Base-by-base conservation (phyloP, 92 coral and sea anemone species). In the Diadumene lineata region DNA sequence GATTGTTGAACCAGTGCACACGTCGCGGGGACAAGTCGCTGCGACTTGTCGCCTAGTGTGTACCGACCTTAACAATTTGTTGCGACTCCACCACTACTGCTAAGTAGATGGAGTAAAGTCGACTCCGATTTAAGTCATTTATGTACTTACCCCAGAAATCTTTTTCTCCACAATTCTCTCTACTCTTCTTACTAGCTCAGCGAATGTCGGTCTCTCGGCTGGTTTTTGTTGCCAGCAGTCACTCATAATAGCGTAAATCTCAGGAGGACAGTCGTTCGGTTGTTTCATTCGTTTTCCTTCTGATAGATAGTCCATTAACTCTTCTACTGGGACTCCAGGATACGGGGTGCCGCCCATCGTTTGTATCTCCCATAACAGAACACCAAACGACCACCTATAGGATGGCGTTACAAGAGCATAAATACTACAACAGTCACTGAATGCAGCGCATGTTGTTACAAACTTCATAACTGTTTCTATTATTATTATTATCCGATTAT, bases 331-430 rank as follows among this genome's bases (percentile, higher is more conserved):
- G 23, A 89, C 44, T 16, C 89, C 79, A 23, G 94, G 94, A 32
- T 89, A 89, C 4, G 94, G 94, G 8, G 82, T 81, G 10, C 94
- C 90, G n/a, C 94, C 94, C 11, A 89, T 82, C 1, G 94, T 85
- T 66, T 81, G 81, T 55, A 74, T 81, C 68, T 89, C 94, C 94
- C 94, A 89, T 15, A 89, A 62, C 0, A 85, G 77, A 51, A 89
- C 83, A 63, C 94, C 94, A 82, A 85, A 89, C 4, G 94, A 85
- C 94, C 94, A 89, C 18, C 94, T 89, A 68, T 29, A 58, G n/a
- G 22, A 73, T 15, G 63, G 29, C n/a, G n/a, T 18, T 16, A 23
- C 1, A 58, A 31, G 17, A 70, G 0, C 2, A 25, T 27, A 26
- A 57, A 17, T 60, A 29, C 1, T 18, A 46, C 48, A 10, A 16